A percentile compares a stretch with the other conserved stretches of the same genome.
Evolutionary conservation across 2,888 invertebrate genomes (phyloP).

Genomic region (Cryptocephalus moraei): DNA sequence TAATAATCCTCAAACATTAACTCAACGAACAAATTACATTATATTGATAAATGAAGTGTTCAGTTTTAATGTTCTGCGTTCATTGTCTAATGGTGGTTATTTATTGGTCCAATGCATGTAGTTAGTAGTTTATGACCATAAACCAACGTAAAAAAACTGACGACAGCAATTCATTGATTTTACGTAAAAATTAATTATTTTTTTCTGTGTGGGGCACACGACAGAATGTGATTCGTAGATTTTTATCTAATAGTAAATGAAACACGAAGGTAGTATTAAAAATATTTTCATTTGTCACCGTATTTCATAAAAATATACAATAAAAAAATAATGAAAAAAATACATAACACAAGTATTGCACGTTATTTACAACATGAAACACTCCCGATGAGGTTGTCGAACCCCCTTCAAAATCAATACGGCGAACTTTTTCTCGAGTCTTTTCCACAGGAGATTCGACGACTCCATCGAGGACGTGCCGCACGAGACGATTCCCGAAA

Average conservation of each 20-base stretch:
- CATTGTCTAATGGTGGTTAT: too few species aligned
- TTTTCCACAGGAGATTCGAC: constrained; percentile 15
- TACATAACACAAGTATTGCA: constrained; percentile 29
- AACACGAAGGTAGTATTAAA: constrained; percentile 10
- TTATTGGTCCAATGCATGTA: too few species aligned
- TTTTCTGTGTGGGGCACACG: too few species aligned
- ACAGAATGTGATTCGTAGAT: too few species aligned
- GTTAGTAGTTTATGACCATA: too few species aligned
- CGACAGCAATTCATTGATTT: too few species aligned
- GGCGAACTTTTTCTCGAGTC: constrained; percentile 19
- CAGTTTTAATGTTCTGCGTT: too few species aligned
- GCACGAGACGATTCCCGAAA: neutral
- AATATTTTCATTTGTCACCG: constrained; percentile 32
- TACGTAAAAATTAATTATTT: too few species aligned
- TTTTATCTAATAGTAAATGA: neutral
- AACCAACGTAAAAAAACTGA: too few species aligned
- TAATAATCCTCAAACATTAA: too few species aligned
- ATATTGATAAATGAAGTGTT: too few species aligned
- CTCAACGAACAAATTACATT: too few species aligned
- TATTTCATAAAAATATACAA: constrained; percentile 25
- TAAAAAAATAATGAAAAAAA: constrained; percentile 25
- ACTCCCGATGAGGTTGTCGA: constrained; percentile 9
- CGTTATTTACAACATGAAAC: constrained; percentile 29
- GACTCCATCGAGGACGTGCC: constrained; percentile 9
- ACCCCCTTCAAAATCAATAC: constrained; percentile 11